Evolutionary conservation across 2,797 vertebrate genomes (phyloP).

Genomic region (Eulemur rubriventer): DNA sequence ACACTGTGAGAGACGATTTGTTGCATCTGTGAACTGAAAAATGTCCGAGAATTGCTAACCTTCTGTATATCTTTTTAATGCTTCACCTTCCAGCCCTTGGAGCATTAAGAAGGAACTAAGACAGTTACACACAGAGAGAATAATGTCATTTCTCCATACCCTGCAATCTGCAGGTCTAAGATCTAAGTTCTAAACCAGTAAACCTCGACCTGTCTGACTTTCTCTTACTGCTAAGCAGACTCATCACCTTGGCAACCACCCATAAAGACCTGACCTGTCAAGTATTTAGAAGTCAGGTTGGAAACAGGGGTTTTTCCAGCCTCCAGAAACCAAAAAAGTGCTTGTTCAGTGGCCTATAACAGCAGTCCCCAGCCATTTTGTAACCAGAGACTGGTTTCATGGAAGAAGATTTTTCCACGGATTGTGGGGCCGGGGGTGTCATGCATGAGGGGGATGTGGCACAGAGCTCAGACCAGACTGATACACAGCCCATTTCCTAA

Average conservation of each 20-base stretch:
- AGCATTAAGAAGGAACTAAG: conserved; percentile 3
- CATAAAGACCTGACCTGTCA: background rate
- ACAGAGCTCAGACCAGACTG: no score
- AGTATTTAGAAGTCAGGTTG: background rate
- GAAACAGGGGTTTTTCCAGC: background rate
- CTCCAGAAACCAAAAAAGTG: background rate
- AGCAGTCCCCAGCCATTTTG: no score
- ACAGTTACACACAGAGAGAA: background rate
- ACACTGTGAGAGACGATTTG: background rate
- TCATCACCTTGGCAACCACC: background rate
- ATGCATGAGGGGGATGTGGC: no score
- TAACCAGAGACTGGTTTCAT: no score
- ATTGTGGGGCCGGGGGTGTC: rapidly evolving
- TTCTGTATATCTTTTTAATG: background rate
- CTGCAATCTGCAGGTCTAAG: background rate
- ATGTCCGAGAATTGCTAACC: conserved; percentile 12
- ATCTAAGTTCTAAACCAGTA: background rate
- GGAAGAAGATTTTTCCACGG: no score
- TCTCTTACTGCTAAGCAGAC: background rate
- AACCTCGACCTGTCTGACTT: background rate
- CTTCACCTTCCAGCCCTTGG: background rate
- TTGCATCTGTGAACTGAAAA: conserved; percentile 21
- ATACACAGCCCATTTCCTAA: no score
- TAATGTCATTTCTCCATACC: background rate
- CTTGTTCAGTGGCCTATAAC: background rate